phyloP scores from a whole-genome alignment of 1,140 invertebrate species.

The Ostrea denselamellosa region DNA sequence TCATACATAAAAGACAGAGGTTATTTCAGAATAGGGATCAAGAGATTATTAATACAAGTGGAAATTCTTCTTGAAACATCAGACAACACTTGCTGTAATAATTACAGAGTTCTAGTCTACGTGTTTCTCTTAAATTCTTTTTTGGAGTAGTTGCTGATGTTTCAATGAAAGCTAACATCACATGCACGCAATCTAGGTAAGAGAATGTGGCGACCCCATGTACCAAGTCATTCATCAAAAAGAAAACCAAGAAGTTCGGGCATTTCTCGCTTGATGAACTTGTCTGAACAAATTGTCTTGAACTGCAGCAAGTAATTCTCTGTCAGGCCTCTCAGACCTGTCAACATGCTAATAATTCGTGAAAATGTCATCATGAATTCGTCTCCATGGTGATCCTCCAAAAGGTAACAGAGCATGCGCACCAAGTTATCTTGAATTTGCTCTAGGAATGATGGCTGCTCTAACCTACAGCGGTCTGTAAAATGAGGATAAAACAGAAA shows the following conservation, averaged over 20 bases:
- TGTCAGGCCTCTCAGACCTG: conserved; percentile 7
- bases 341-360: conserved; percentile 40
- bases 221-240: conserved; percentile 34
- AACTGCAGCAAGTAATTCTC: conserved; percentile 34
- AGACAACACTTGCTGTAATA: no score
- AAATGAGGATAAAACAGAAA: conserved; percentile 2
- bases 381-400: conserved; percentile 41
- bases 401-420: conserved; percentile 17
- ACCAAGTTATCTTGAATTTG: conserved; percentile 29
- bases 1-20: no score
- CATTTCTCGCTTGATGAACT: conserved; percentile 25
- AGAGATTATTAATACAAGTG: no score
- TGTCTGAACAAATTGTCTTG: conserved; percentile 21
- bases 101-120: no score
- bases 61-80: no score
- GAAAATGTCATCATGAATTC: conserved; percentile 6
- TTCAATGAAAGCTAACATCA: background rate
- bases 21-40: no score
- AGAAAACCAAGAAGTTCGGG: conserved; percentile 27
- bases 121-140: no score
- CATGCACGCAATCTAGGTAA: background rate
- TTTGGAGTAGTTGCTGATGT: no score
- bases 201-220: background rate
- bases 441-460: conserved; percentile 20
- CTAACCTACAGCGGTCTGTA: conserved; percentile 40